Evolutionary conservation across 53 echinoderm and acorn worm genomes (phyloP).

Genomic region (Henricia sp.): DNA sequence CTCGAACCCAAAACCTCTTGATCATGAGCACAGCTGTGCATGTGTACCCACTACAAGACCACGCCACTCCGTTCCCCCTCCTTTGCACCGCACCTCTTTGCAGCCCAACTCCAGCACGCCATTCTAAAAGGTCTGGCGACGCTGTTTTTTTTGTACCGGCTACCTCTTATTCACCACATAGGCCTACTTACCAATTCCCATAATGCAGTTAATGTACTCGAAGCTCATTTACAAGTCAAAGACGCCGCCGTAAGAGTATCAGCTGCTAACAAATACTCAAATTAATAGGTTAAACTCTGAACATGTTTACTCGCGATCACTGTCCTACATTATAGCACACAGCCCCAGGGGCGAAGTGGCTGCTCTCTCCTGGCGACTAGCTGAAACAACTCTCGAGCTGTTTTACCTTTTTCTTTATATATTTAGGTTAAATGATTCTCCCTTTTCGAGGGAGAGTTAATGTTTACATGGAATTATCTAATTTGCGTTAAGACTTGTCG

Average conservation of each 20-base stretch:
- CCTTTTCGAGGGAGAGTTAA: conserved; percentile 20
- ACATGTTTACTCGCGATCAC: not conserved
- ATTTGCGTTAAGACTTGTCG: conserved; percentile 36
- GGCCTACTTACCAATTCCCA: not conserved
- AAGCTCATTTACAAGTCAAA: conserved; percentile 9
- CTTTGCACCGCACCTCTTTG: not conserved
- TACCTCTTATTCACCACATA: not conserved
- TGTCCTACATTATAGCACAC: too few species aligned
- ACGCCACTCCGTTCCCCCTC: not conserved
- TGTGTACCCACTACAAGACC: not conserved
- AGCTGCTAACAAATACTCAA: not conserved
- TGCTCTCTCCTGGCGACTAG: not conserved
- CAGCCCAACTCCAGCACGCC: too few species aligned
- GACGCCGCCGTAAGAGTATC: not conserved
- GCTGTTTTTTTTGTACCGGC: not conserved
- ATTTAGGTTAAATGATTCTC: conserved; percentile 44
- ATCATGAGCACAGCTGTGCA: not conserved
- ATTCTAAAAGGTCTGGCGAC: not conserved
- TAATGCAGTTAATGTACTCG: not conserved
- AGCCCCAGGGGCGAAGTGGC: too few species aligned
- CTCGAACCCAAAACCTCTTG: not conserved
- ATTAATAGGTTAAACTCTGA: not conserved
- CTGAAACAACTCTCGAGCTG: not conserved
- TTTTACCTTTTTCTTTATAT: not conserved
- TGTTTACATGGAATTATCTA: conserved; percentile 39